Conservation (phyloP, 2,888 invertebrate species). For the Tryphoninae sp. region DNA sequence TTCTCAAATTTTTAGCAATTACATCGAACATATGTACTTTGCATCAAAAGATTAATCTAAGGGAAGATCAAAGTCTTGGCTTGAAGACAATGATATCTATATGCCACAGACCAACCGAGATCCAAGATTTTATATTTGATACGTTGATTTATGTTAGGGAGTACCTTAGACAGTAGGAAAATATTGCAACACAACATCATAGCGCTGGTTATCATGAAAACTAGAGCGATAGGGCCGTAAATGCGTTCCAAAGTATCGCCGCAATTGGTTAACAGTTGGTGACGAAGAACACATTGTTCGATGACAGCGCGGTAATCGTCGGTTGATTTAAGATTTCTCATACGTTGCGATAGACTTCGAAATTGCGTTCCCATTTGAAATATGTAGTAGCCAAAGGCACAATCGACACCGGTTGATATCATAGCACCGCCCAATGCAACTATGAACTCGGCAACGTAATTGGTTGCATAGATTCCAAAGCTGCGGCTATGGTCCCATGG, state of each 20-base stretch:
- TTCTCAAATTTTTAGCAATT: background rate
- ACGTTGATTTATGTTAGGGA: background rate
- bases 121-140: background rate
- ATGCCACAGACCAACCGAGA: background rate
- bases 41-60: too few species aligned
- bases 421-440: constrained; percentile 42
- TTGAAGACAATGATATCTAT: background rate
- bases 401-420: constrained; percentile 65
- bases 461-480: constrained; percentile 54
- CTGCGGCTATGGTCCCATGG: constrained; percentile 37
- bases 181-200: constrained; percentile 69
- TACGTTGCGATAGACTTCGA: constrained; percentile 60
- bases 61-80: too few species aligned
- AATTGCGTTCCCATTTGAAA: constrained; percentile 70
- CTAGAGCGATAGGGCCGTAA: constrained; percentile 69
- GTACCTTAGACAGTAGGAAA: constrained; percentile 69
- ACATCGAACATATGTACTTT: too few species aligned
- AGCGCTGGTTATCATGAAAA: constrained; percentile 68
- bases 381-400: constrained; percentile 67
- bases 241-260: constrained; percentile 63
- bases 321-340: constrained; percentile 44
- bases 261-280: constrained; percentile 62
- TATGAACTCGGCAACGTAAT: constrained; percentile 61
- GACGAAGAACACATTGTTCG: constrained; percentile 59
- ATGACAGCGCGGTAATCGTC: constrained; percentile 56